phyloP scores from a whole-genome alignment of 2,797 vertebrate species.

The Xiphophorus birchmanni region DNA sequence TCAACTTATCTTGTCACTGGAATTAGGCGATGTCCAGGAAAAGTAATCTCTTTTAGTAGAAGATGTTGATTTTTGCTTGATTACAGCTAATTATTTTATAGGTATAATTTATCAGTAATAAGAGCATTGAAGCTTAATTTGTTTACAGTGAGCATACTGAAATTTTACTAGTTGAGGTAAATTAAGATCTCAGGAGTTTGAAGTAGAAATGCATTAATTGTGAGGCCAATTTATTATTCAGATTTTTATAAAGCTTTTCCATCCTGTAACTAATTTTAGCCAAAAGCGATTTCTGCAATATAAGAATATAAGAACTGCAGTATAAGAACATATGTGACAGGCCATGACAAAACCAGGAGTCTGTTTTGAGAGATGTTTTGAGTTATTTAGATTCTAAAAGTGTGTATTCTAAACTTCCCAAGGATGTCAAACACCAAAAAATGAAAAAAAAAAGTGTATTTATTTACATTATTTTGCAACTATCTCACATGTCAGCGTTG shows the following conservation, averaged over 20 bases:
- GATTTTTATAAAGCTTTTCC: not conserved
- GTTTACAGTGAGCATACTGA: conserved; percentile 18
- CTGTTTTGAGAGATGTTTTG: too few species aligned
- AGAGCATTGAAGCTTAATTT: conserved; percentile 21
- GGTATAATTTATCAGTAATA: conserved; percentile 34
- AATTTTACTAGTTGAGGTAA: conserved; percentile 39
- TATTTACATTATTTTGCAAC: too few species aligned
- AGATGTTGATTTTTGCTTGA: conserved; percentile 53
- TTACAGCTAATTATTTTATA: conserved; percentile 17
- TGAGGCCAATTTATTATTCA: not conserved
- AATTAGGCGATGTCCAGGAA: conserved; percentile 54
- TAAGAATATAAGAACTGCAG: too few species aligned
- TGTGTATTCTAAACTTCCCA: too few species aligned
- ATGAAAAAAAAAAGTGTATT: too few species aligned
- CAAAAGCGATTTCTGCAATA: too few species aligned
- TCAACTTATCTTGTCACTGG: conserved; percentile 50
- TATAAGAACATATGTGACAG: too few species aligned
- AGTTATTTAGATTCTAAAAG: too few species aligned
- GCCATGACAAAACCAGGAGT: too few species aligned
- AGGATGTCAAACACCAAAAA: too few species aligned
- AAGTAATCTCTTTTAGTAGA: conserved; percentile 51
- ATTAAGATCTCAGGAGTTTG: conserved; percentile 16
- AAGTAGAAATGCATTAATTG: not conserved
- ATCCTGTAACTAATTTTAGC: too few species aligned
- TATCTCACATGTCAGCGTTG: too few species aligned